Evolutionary conservation across 2,888 invertebrate genomes (phyloP).

Genomic region (Gisinianus flammeolus): DNA sequence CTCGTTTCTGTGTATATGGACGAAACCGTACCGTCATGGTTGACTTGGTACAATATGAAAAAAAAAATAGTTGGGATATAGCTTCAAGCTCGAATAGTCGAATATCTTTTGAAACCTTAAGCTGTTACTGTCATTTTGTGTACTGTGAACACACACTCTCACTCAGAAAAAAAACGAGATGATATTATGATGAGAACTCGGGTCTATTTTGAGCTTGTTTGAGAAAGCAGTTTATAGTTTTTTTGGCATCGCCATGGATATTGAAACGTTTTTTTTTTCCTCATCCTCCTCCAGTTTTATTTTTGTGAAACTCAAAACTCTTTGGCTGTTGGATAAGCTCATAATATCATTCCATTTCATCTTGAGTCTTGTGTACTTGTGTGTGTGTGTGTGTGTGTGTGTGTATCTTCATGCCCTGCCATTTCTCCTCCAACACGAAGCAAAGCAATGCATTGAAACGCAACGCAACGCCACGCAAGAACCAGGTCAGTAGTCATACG

Average conservation of each 20-base stretch:
- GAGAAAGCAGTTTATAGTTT: not conserved
- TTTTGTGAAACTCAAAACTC: not conserved
- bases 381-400: not conserved
- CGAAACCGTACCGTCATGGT: no score
- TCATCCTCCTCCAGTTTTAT: not conserved
- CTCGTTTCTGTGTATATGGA: no score
- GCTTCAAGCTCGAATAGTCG: no score
- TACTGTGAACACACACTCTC: not conserved
- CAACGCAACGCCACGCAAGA: not conserved
- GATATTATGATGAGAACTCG: constrained; percentile 23
- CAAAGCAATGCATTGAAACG: not conserved
- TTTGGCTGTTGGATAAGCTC: no score
- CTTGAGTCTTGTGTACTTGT: not conserved
- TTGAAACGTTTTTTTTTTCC: constrained; percentile 3
- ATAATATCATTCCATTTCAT: no score
- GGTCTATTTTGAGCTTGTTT: constrained; percentile 20
- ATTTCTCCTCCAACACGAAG: not conserved
- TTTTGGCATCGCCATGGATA: constrained; percentile 6
- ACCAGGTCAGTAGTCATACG: not conserved
- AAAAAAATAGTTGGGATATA: no score
- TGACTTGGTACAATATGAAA: no score
- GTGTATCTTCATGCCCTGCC: not conserved
- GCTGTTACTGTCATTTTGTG: constrained; percentile 3
- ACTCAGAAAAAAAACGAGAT: not conserved
- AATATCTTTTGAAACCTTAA: not conserved